Evolutionary conservation across 2,113 vertebrate species (phyloP).

Genomic region (Ranitomeya imitator): DNA sequence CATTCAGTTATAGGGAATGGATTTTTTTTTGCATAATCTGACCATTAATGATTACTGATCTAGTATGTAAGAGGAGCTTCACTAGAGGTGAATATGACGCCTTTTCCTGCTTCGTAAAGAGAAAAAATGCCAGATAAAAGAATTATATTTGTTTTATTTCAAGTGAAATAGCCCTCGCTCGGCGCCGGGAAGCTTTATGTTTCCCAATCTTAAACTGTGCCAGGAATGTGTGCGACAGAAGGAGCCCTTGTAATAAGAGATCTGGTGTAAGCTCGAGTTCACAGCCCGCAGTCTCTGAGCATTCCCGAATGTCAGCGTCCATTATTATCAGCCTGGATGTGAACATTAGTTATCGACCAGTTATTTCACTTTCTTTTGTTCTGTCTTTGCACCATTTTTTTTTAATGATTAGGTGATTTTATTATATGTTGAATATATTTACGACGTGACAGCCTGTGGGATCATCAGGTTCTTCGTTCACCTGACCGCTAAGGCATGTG

Average conservation of each 20-base stretch:
- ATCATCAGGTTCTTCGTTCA: too few relatives aligned
- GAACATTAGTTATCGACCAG: neutral
- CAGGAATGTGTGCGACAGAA: constrained; percentile 21
- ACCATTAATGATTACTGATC: too few relatives aligned
- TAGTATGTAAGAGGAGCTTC: too few relatives aligned
- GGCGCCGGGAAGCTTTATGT: neutral
- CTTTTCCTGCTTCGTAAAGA: neutral
- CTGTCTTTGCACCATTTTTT: neutral
- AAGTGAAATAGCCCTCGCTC: constrained; percentile 10
- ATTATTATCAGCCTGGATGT: neutral
- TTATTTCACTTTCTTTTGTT: neutral
- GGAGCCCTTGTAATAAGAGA: constrained; percentile 5
- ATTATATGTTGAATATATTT: too few relatives aligned
- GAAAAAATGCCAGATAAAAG: constrained; percentile 4
- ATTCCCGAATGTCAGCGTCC: neutral
- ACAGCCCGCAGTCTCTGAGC: neutral
- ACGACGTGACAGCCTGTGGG: too few relatives aligned
- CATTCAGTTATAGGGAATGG: neutral
- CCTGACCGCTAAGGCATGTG: too few relatives aligned
- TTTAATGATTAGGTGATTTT: neutral
- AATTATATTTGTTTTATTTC: constrained; percentile 32
- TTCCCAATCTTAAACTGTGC: constrained; percentile 19
- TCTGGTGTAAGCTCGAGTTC: neutral
- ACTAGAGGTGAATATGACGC: neutral
- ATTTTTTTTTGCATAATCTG: neutral